Base-by-base conservation (phyloP, 2,113 vertebrate species). In the Cyprinodon tularosa region DNA sequence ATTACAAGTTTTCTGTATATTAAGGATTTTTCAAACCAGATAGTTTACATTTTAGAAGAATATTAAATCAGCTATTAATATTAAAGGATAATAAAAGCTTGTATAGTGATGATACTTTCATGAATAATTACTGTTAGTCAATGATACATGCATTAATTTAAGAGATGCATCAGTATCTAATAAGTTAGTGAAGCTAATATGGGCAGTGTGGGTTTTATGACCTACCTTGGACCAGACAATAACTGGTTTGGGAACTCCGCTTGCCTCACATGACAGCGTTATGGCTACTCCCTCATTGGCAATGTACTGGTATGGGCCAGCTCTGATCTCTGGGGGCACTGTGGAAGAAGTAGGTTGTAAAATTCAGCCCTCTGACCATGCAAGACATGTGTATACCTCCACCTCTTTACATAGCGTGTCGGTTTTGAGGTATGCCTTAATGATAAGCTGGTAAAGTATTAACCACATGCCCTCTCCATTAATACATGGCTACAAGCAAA, bases 171-270 rank as follows among this genome's bases (percentile, higher is more conserved):
- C 74, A 29, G 29, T 29, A 29, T 29, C 29, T 29, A 61, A 64
- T 69, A 50, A 78, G 84, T 78, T 64, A 47, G 57, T 74, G 64
- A 77, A 68, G 36, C 67, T 40, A 38, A 81, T 77, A 66, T 66
- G 5, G 14, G 37, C 17, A 62, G 40, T 3, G 42, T 70, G 78
- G 68, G 68, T 74, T 71, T 74, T 71, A 79, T 60, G 64, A 62
- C 88, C 61, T 85, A 98, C 97, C 96, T 97, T 97, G 84, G 94
- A 90, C 97, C 97, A 98, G 86, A 92, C 89, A 67, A 98, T 78
- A 4, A 88, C 66, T 3, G 97, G 97, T 11, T 72, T 75, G 0
- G 97, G 97, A 71, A 95, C 74, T 0, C 97, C 97, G 0, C 70
- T 95, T 81, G 94, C 88, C 4, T 94, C 79, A 63, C 97, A 99